Conservation (phyloP, 2,113 vertebrate genomes). For the Dromaius novaehollandiae region DNA sequence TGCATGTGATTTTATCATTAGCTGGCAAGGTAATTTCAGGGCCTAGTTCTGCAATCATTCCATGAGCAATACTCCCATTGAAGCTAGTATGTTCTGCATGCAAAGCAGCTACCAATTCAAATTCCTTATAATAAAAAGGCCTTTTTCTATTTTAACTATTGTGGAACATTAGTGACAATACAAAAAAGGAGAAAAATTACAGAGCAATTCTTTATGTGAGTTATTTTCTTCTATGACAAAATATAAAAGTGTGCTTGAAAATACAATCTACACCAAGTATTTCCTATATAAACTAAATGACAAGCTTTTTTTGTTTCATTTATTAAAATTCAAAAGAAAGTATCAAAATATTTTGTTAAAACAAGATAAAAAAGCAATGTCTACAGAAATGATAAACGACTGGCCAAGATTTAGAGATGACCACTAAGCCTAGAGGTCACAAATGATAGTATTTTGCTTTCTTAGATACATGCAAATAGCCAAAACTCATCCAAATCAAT, state of each 20-base stretch:
- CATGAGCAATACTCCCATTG: constrained; percentile 49
- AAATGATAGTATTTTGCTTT: neutral
- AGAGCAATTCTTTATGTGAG: constrained; percentile 3
- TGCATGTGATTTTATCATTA: constrained; percentile 67
- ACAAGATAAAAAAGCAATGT: neutral
- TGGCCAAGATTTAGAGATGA: neutral
- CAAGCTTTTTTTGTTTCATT: neutral
- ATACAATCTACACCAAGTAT: constrained; percentile 22
- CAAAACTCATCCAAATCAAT: neutral
- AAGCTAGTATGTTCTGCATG: constrained; percentile 46
- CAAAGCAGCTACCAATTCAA: constrained; percentile 65
- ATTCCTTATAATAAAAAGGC: constrained; percentile 34
- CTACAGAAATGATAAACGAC: neutral
- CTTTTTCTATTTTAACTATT: constrained; percentile 51
- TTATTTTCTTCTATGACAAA: constrained; percentile 40
- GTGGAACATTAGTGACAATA: constrained; percentile 47
- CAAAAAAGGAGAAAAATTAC: constrained; percentile 56
- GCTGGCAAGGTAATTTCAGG: constrained; percentile 69
- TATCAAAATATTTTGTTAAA: neutral
- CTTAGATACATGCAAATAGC: neutral
- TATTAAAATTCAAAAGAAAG: neutral
- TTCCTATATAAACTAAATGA: neutral
- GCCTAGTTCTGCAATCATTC: constrained; percentile 62
- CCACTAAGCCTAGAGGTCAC: neutral
- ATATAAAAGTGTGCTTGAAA: constrained; percentile 29